These are phyloP conservation scores for Drosophila kuntzei DNA, from an alignment of 2,888 invertebrate genomes.

Conservation along the genomic window DNA sequence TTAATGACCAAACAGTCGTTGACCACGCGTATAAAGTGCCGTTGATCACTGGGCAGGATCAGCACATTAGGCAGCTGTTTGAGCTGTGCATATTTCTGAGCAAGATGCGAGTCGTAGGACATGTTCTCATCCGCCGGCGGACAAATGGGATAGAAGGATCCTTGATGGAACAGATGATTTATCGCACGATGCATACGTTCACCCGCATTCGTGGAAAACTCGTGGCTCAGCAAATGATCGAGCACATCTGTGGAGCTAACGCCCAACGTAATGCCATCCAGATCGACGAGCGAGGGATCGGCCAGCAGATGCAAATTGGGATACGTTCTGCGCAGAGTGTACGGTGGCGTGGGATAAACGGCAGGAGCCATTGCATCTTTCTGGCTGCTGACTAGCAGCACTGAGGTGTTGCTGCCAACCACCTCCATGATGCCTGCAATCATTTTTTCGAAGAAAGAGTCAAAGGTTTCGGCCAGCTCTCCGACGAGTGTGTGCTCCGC, in stretches of 20 bases:
- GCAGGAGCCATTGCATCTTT: constrained; percentile 92
- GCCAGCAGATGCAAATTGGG: constrained; percentile 90
- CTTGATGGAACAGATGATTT: constrained; percentile 91
- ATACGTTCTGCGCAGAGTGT: constrained; percentile 87
- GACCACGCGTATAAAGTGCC: constrained; percentile 92
- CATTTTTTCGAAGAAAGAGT: constrained; percentile 90
- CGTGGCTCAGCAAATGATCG: constrained; percentile 93
- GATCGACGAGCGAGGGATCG: constrained; percentile 92
- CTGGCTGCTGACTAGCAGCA: constrained; percentile 91
- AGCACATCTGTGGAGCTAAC: constrained; percentile 93
- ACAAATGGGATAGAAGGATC: constrained; percentile 92
- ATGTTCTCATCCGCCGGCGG: constrained; percentile 89
- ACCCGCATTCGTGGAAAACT: constrained; percentile 88
- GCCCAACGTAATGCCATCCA: constrained; percentile 92
- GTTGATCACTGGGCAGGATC: constrained; percentile 93
- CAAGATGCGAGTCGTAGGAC: constrained; percentile 90
- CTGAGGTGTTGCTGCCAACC: constrained; percentile 89
- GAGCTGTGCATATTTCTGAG: constrained; percentile 90
- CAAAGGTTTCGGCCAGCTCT: constrained; percentile 89
- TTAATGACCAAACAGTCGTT: constrained; percentile 93
- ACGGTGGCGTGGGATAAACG: constrained; percentile 94
- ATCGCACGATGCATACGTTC: constrained; percentile 92
- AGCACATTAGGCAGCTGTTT: constrained; percentile 92
- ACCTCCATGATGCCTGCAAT: constrained; percentile 89
- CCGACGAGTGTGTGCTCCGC: constrained; percentile 88